A percentile compares a stretch with the other conserved stretches of the same genome.
These are phyloP conservation scores for Pelvicachromis taeniatus DNA, from an alignment of 2,113 vertebrate species.

Conservation along the genomic window DNA sequence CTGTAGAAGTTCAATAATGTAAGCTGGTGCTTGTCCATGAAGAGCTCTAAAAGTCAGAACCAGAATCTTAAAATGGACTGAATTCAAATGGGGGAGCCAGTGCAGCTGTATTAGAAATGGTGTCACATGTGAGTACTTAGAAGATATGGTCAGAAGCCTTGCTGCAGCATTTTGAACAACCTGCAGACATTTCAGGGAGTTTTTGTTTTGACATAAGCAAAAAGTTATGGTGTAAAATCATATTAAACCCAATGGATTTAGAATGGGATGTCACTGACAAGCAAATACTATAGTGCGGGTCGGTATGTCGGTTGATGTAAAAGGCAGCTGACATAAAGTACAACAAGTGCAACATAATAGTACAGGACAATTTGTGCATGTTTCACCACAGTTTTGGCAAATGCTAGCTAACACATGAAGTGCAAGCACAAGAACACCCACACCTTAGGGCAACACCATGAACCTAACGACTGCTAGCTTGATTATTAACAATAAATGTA, in stretches of 20 bases:
- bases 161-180: too few species aligned
- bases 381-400: background rate
- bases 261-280: background rate
- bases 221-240: background rate
- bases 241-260: background rate
- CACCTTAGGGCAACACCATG: background rate
- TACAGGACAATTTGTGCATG: background rate
- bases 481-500: background rate
- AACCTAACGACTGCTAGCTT: background rate
- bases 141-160: too few species aligned
- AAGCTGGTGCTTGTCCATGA: too few species aligned
- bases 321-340: background rate
- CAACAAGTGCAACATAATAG: background rate
- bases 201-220: too few species aligned
- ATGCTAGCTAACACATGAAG: background rate
- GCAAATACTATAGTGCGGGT: background rate
- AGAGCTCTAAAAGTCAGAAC: too few species aligned
- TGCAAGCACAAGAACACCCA: background rate
- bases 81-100: too few species aligned
- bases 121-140: too few species aligned
- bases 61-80: too few species aligned
- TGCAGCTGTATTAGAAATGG: too few species aligned
- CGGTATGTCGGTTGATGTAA: background rate
- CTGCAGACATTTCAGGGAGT: too few species aligned
- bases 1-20: too few species aligned